Evolutionary conservation across 2,797 vertebrate species (phyloP).

Genomic region (Sylvia borin): DNA sequence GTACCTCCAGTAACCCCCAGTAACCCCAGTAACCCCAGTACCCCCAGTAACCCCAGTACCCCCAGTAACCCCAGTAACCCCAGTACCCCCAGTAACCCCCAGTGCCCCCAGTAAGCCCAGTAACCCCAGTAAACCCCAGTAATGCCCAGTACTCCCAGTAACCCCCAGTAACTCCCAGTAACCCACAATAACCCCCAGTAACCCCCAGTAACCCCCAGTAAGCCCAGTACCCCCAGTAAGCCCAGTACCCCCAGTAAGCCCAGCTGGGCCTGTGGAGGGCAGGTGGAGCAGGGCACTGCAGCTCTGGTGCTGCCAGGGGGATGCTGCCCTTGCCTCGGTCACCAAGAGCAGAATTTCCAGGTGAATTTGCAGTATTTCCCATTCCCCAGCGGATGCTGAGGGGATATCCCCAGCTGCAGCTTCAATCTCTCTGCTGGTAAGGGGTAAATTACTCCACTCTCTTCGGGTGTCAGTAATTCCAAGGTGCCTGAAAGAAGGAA

Average conservation of each 20-base stretch:
- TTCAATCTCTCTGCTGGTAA: neutral
- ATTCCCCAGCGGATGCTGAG: neutral
- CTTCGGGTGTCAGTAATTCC: neutral
- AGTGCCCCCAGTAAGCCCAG: neutral
- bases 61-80: too few relatives aligned
- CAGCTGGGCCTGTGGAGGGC: accelerated
- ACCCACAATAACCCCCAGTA: too few relatives aligned
- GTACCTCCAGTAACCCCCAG: too few relatives aligned
- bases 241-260: too few relatives aligned
- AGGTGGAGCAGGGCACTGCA: neutral
- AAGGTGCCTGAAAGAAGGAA: neutral
- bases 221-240: neutral
- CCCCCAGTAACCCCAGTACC: too few relatives aligned
- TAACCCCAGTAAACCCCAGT: too few relatives aligned
- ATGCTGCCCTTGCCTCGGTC: accelerated
- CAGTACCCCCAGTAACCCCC: too few relatives aligned
- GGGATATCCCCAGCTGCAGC: too few relatives aligned
- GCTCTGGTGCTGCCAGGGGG: too few relatives aligned
- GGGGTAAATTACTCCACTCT: neutral
- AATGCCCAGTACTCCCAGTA: too few relatives aligned
- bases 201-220: neutral
- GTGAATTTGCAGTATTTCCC: neutral
- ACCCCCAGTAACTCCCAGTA: too few relatives aligned
- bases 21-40: too few relatives aligned
- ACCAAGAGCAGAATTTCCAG: accelerated